Conservation (phyloP, 2,113 vertebrate genomes). For the Phycodurus eques region DNA sequence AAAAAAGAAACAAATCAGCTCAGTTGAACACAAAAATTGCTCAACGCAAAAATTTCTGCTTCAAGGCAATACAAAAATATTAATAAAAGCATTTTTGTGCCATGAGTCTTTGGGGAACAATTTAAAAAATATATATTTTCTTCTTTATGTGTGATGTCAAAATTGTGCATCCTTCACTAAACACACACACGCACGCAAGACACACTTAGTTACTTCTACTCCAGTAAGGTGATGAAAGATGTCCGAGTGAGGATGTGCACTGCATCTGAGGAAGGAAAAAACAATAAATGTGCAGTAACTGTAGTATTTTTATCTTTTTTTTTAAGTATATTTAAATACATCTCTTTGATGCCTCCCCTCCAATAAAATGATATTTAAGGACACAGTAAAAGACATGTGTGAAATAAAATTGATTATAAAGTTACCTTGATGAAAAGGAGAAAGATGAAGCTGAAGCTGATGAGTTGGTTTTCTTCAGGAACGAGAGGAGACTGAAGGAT, state of each 20-base stretch:
- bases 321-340: neutral
- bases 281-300: neutral
- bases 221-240: slow-evolving; percentile 66
- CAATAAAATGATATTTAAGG: neutral
- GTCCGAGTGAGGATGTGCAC: slow-evolving; percentile 56
- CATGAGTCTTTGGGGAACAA: neutral
- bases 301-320: neutral
- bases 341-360: neutral
- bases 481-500: slow-evolving; percentile 42
- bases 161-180: slow-evolving; percentile 6
- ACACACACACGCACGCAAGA: slow-evolving; percentile 18
- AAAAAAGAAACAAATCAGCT: too few relatives aligned
- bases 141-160: neutral
- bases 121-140: neutral
- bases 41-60: too few relatives aligned
- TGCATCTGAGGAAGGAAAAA: slow-evolving; percentile 64
- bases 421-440: slow-evolving; percentile 57
- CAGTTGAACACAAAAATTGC: too few relatives aligned
- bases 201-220: slow-evolving; percentile 64
- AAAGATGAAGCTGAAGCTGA: slow-evolving; percentile 12
- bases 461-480: slow-evolving; percentile 32
- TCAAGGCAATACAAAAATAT: too few relatives aligned
- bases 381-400: neutral
- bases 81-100: too few relatives aligned
- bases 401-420: neutral